phyloP scores from a whole-genome alignment of 2,888 invertebrate species.

The Torymus tubicola region DNA sequence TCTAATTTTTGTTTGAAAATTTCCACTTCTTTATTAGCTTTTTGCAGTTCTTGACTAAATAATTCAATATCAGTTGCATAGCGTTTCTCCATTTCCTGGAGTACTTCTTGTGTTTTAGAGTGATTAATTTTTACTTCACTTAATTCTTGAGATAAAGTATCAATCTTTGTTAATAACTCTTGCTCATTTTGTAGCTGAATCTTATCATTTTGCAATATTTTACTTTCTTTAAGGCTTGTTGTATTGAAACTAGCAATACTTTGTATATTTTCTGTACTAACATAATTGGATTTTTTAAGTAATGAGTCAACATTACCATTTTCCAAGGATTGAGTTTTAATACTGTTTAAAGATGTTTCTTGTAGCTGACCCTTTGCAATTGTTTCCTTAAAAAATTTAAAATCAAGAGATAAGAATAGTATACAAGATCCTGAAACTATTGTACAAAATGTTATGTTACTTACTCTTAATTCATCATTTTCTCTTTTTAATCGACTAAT shows the following conservation, averaged over 20 bases:
- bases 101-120: slow-evolving; percentile 40
- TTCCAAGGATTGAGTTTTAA: slow-evolving; percentile 8
- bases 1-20: slow-evolving; percentile 39
- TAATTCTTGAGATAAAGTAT: slow-evolving; percentile 52
- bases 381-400: slow-evolving; percentile 37
- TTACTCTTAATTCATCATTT: slow-evolving; percentile 66
- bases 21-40: slow-evolving; percentile 43
- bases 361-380: slow-evolving; percentile 12
- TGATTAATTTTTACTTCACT: slow-evolving; percentile 21
- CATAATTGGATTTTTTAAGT: slow-evolving; percentile 21
- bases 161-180: slow-evolving; percentile 51
- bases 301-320: slow-evolving; percentile 6
- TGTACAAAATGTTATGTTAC: not conserved
- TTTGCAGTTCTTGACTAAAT: slow-evolving; percentile 52
- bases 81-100: slow-evolving; percentile 49
- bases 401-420: not conserved
- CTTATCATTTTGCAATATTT: slow-evolving; percentile 13
- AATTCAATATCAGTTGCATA: slow-evolving; percentile 34
- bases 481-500: slow-evolving; percentile 75
- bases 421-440: slow-evolving; percentile 28
- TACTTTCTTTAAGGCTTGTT: not conserved
- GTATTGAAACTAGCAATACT: not conserved
- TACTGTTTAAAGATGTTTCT: slow-evolving; percentile 7
- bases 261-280: slow-evolving; percentile 16
- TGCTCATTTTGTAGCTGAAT: slow-evolving; percentile 21